Percentiles rank a stretch among this genome's conserved stretches.
phyloP scores from a whole-genome alignment of 2,113 vertebrate species.

The Myotis lucifugus region DNA sequence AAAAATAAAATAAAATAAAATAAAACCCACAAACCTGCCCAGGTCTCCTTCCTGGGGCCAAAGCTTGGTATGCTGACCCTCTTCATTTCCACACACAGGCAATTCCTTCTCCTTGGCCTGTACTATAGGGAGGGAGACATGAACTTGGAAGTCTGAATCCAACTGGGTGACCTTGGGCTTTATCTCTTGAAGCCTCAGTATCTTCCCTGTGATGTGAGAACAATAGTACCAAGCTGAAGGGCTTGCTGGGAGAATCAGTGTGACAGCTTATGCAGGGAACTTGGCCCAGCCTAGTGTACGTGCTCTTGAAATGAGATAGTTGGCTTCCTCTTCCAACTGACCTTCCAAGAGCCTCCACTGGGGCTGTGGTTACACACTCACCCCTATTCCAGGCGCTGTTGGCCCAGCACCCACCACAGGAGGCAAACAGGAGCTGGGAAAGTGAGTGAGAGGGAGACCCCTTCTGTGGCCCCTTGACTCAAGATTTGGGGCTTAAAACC shows the following conservation, averaged over 20 bases:
- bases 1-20: not conserved
- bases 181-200: not conserved
- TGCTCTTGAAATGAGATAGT: not conserved
- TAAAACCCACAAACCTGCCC: not conserved
- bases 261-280: not conserved
- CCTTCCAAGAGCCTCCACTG: not conserved
- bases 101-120: not conserved
- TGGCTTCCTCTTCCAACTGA: not conserved
- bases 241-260: not conserved
- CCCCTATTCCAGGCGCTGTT: too few species aligned
- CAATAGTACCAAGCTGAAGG: accelerated
- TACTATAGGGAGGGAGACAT: not conserved
- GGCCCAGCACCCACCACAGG: not conserved
- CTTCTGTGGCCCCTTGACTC: not conserved
- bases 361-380: not conserved
- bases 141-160: not conserved
- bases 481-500: not conserved
- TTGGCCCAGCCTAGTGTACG: not conserved
- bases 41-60: not conserved
- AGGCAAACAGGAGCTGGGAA: not conserved
- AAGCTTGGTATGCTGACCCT: not conserved
- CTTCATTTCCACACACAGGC: not conserved
- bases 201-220: not conserved
- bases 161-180: not conserved
- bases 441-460: too few species aligned